Conservation (phyloP, 2,113 vertebrate genomes). For the Antechinus stuartii region DNA sequence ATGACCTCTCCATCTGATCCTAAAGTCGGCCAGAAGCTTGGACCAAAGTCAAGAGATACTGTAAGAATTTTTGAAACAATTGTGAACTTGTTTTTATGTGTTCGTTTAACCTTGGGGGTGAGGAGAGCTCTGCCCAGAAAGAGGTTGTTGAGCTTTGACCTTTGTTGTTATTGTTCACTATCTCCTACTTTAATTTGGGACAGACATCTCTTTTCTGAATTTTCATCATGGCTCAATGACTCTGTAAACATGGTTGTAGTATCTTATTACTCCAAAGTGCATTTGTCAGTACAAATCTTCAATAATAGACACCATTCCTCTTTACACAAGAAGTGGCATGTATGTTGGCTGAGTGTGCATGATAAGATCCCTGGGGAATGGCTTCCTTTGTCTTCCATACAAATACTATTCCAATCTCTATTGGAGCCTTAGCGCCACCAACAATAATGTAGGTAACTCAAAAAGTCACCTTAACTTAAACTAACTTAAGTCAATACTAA, state of each 20-base stretch:
- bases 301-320: background rate
- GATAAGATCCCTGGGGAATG: too few relatives aligned
- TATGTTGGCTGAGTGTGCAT: background rate
- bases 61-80: conserved; percentile 68
- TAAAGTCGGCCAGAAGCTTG: conserved; percentile 52
- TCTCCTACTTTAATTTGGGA: background rate
- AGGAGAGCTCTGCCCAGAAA: background rate
- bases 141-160: background rate
- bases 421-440: background rate
- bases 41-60: conserved; percentile 52
- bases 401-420: background rate
- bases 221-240: background rate
- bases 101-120: background rate
- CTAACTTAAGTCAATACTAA: background rate
- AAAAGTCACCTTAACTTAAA: background rate
- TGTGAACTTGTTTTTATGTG: background rate
- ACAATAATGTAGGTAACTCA: background rate
- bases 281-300: background rate
- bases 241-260: background rate
- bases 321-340: background rate
- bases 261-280: background rate
- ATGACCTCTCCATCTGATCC: background rate
- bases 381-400: background rate
- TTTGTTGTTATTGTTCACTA: background rate
- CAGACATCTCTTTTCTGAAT: conserved; percentile 15